Evolutionary conservation across 2,113 vertebrate species (phyloP).

Genomic region (Scophthalmus maximus): DNA sequence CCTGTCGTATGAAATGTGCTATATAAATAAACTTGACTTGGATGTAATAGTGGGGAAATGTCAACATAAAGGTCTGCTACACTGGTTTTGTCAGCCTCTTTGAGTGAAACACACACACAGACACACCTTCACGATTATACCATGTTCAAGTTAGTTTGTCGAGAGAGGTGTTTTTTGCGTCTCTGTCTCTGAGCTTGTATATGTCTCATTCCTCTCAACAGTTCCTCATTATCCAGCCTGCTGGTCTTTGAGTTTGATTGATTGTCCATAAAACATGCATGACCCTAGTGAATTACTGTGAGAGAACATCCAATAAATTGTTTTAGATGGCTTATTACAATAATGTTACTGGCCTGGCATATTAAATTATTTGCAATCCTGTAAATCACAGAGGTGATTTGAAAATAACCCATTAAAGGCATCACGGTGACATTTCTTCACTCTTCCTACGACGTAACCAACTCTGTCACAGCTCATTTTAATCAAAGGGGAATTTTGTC

Average conservation of each 20-base stretch:
- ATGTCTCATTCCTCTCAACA: constrained; percentile 61
- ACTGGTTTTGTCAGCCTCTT: too few relatives aligned
- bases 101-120: background rate
- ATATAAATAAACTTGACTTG: too few relatives aligned
- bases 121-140: background rate
- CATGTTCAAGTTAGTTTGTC: constrained; percentile 16
- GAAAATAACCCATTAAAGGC: constrained; percentile 76
- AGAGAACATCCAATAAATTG: constrained; percentile 83
- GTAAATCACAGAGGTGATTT: constrained; percentile 76
- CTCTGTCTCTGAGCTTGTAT: constrained; percentile 48
- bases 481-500: constrained; percentile 64
- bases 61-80: too few relatives aligned
- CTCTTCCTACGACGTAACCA: constrained; percentile 63
- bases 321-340: constrained; percentile 86
- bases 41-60: too few relatives aligned
- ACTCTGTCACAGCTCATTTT: constrained; percentile 68
- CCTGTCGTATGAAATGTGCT: too few relatives aligned
- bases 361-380: constrained; percentile 80
- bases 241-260: constrained; percentile 78
- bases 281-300: constrained; percentile 80
- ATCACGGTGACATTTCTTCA: constrained; percentile 69
- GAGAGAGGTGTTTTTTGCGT: constrained; percentile 29
- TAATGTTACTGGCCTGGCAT: constrained; percentile 76
- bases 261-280: constrained; percentile 83
- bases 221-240: constrained; percentile 71